Base-by-base conservation (phyloP, 2,888 invertebrate species). In the Auanema freiburgensis region DNA sequence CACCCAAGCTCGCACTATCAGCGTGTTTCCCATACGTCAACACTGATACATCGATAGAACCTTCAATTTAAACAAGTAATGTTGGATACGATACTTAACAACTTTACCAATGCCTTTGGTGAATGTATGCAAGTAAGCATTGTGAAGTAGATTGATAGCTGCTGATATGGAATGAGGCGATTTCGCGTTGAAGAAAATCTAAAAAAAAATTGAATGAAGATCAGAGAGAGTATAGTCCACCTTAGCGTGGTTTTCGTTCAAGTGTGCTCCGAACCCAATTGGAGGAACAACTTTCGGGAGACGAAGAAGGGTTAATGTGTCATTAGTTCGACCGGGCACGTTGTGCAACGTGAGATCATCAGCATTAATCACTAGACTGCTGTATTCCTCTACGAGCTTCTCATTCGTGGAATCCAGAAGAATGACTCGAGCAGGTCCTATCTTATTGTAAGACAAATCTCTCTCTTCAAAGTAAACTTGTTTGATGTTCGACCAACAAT, bases 261-360 rank as follows among this genome's bases (percentile, higher is more conserved):
- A 64, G 24, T 23, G 18, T 1, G 59, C 64, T 16, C 64, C 64
- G 16, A 55, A n/a, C 16, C 64, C 64, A n/a, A 55, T 50, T 8
- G 64, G 55, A 5, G 64, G 64, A 14, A 64, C 14, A 2, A 33
- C 49, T 42, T 64, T 59, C 0, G 59, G 59, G 12, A 64, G 24
- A 18, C 46, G 44, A 10, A 57, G 25, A 24, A 50, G 18, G 11
- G 14, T 41, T 5, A 18, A n/a, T 10, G 57, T 62, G 33, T 52
- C 21, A 50, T 62, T 57, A 5, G 40, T 50, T 1, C 4, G 4
- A 46, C 10, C 16, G 5, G 56, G n/a, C 33, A 33, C 33, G 3
- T 33, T 3, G 8, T 33, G 33, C 33, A 33, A 33, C 4, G 8
- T 3, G 8, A 33, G 33, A 33, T 33, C 33, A 8, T 8, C 33